These are phyloP conservation scores for Rana temporaria DNA, from an alignment of 2,113 vertebrate species.

Conservation along the genomic window DNA sequence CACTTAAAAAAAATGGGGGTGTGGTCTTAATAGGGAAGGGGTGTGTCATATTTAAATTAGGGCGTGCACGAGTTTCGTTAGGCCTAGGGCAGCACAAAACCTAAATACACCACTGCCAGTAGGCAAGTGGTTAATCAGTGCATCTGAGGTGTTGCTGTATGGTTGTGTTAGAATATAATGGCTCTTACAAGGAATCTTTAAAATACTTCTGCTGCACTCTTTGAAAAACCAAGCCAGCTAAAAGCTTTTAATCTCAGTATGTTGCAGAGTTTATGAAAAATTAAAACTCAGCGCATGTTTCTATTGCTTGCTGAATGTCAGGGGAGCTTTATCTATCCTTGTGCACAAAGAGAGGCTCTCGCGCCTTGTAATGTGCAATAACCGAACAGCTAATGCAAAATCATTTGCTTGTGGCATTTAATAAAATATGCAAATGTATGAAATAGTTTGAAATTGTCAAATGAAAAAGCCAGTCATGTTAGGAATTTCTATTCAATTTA, in stretches of 20 bases:
- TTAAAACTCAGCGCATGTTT: conserved; percentile 26
- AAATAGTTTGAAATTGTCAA: conserved; percentile 61
- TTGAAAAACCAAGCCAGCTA: not conserved
- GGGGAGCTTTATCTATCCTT: conserved; percentile 68
- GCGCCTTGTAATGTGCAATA: conserved; percentile 47
- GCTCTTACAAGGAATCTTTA: no score
- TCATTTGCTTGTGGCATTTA: conserved; percentile 67
- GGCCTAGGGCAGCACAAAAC: no score
- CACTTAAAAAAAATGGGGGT: no score
- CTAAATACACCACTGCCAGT: no score
- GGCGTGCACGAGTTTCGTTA: no score
- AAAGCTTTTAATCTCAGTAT: conserved; percentile 32
- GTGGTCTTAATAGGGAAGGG: no score
- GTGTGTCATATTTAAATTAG: no score
- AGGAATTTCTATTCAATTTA: conserved; percentile 62
- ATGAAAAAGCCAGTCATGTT: conserved; percentile 61
- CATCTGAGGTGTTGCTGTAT: no score
- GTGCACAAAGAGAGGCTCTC: conserved; percentile 58
- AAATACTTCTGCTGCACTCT: not conserved
- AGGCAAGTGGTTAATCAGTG: no score
- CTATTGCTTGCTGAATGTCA: conserved; percentile 58
- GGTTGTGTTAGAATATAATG: no score
- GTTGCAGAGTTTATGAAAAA: conserved; percentile 45
- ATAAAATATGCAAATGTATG: conserved; percentile 72
- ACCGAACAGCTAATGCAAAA: conserved; percentile 61